Base-by-base conservation (phyloP, 2,113 vertebrate genomes). In the Illadopsis cleaveri region DNA sequence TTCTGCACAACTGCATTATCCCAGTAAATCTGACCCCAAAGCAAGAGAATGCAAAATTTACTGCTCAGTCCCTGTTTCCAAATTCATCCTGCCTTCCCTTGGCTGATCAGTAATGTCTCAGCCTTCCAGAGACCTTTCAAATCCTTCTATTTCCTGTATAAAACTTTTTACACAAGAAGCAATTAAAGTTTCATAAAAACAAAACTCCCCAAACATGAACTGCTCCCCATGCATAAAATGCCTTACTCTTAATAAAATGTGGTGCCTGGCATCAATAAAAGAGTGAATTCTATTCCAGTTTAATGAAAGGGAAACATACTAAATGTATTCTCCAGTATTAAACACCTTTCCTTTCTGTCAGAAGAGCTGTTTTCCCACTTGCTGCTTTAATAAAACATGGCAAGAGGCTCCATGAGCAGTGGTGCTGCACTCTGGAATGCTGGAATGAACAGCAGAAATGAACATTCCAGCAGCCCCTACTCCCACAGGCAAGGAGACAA, bases 151-250 rank as follows among this genome's bases (percentile, higher is more conserved):
- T 71, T 57, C 50, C 56, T 38, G 3, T 22, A 47, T 22, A 88
- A 82, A 72, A 48, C 8, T 76, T 86, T 82, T 71, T 40, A 58
- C 83, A 76, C 38, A 62, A 76, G 87, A 83, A 82, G 16, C n/a
- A 78, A 87, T 78, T 92, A 66, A 92, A 82, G 15, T 82, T 92
- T 75, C 71, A 86, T 79, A 80, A 70, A 90, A 70, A 69, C 45
- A 37, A 51, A 79, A 58, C 6, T 71, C 66, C 22, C 42, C 65
- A 57, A 78, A 79, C 33, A 53, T 5, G 8, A 70, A 48, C 56
- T 54, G 16, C 42, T 88, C 71, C 65, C 51, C 60, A 35, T 57
- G 56, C 86, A 79, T 57, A 62, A 54, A 78, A n/a, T 45, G 15
- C n/a, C 60, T 75, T 45, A 44, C 14, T 85, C 51, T 50, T 53